These are phyloP conservation scores for Phasia obesa DNA, from an alignment of 2,888 invertebrate genomes.

Conservation along the genomic window DNA sequence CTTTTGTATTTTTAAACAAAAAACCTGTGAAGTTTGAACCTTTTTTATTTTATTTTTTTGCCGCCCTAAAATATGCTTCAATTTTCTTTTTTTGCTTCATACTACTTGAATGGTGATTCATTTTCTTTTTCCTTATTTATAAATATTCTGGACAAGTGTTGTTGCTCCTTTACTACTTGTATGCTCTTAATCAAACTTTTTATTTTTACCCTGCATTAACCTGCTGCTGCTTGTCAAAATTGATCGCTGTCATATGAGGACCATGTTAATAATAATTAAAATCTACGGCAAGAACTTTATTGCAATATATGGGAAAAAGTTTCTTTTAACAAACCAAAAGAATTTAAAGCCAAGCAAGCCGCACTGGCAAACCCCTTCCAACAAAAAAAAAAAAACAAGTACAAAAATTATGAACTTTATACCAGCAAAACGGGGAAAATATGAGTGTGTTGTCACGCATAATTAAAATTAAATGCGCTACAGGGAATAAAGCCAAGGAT, in stretches of 20 bases:
- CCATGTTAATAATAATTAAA: constrained; percentile 66
- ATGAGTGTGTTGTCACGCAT: constrained; percentile 80
- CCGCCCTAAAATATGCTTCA: constrained; percentile 11
- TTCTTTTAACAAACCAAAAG: background rate
- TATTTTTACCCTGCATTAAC: constrained; percentile 1
- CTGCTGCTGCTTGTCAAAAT: constrained; percentile 25
- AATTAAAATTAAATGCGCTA: constrained; percentile 82
- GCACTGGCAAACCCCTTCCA: background rate
- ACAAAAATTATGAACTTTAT: constrained; percentile 42
- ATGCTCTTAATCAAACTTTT: background rate
- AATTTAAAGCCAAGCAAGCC: constrained; percentile 4
- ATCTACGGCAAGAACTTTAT: constrained; percentile 23
- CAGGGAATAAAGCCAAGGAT: constrained; percentile 80
- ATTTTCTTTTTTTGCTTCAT: no score
- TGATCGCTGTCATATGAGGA: constrained; percentile 39
- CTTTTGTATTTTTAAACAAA: background rate
- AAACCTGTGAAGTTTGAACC: background rate
- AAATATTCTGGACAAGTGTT: background rate
- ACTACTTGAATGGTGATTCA: background rate
- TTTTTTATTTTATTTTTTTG: background rate
- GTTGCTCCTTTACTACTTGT: background rate
- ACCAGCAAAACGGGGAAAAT: background rate
- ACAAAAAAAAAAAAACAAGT: background rate
- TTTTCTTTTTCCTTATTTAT: background rate
- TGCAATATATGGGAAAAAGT: background rate